Evolutionary conservation across 2,888 invertebrate species (phyloP).

Genomic region (Pristionchus japonicus): DNA sequence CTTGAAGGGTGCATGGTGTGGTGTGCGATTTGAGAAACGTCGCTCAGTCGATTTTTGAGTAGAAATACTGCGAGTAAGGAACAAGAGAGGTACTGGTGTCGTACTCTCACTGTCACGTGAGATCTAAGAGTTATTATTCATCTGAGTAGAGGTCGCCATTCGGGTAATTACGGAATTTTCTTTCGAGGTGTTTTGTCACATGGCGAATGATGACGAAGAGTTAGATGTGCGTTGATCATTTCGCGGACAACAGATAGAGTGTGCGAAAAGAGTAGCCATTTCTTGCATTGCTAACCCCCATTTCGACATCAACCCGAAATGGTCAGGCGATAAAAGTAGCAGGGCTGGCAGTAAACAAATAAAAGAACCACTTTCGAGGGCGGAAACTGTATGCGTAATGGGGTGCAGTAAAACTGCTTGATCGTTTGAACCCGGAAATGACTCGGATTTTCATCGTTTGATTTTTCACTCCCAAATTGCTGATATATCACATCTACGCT

Average conservation of each 20-base stretch:
- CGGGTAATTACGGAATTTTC: too few relatives aligned
- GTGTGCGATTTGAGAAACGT: neutral
- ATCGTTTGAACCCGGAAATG: neutral
- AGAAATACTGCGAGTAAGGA: too few relatives aligned
- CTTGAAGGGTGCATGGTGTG: conserved; percentile 84
- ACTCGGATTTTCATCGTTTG: too few relatives aligned
- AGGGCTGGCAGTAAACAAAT: neutral
- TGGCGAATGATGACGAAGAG: too few relatives aligned
- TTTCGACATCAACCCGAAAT: neutral
- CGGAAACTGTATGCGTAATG: neutral
- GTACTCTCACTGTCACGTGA: too few relatives aligned
- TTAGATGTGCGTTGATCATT: too few relatives aligned
- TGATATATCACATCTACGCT: too few relatives aligned
- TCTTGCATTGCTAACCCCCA: neutral
- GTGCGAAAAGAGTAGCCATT: neutral
- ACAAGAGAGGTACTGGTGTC: too few relatives aligned
- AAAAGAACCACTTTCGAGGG: neutral
- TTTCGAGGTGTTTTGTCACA: too few relatives aligned
- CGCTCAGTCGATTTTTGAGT: neutral
- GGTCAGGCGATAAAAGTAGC: neutral
- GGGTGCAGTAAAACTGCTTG: neutral
- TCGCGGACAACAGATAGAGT: neutral
- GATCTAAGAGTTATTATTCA: too few relatives aligned
- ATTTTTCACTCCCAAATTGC: neutral
- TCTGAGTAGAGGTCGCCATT: too few relatives aligned